Base-by-base conservation (phyloP, 2,113 vertebrate genomes). In the Holacanthus passer region DNA sequence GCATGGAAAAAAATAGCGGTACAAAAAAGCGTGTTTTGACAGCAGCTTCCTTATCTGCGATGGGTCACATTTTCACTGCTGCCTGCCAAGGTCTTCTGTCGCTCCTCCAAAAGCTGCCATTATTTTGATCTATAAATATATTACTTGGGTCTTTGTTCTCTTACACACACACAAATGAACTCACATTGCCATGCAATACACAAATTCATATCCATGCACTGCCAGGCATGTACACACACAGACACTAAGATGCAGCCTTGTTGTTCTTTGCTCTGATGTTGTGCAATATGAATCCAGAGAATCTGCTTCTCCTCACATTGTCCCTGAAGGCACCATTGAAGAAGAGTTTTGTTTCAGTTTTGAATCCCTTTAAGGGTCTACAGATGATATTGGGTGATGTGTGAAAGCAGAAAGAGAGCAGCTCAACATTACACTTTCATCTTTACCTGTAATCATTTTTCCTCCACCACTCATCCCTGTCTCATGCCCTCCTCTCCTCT, bases 101-200 rank as follows among this genome's bases (percentile, higher is more conserved):
- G 53, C 62, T 29, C 27, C 69, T 84, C 76, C 67, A 82, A 75
- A 67, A 70, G 71, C 85, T 63, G 79, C 82, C 77, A 69, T 82
- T 85, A 86, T 87, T 91, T 84, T 87, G 82, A 88, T 92, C 87
- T 86, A 90, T 89, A 91, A 91, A 92, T 93, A 90, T 65, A 83
- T 83, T 48, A 75, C 77, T 73, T 50, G 35, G 75, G 50, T 77
- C 62, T 86, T 79, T 89, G 62, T 85, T 86, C 62, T 74, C 17
- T 64, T 24, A 31, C 62, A 64, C 72, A 69, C 77, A 77, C 45
- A 5, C 50, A 87, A 69, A 85, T 47, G 43, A 81, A 68, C 69
- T 50, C 53, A 71, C 65, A 52, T 45, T 67, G 72, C 74, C 60
- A 75, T 48, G 76, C 35, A 22, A n/a, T 24, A 63, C 82, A 77